Evolutionary conservation across 2,113 vertebrate species (phyloP), one percentile per base, ranked within the genome.

Genomic region (Aspidoscelis tigris): DNA sequence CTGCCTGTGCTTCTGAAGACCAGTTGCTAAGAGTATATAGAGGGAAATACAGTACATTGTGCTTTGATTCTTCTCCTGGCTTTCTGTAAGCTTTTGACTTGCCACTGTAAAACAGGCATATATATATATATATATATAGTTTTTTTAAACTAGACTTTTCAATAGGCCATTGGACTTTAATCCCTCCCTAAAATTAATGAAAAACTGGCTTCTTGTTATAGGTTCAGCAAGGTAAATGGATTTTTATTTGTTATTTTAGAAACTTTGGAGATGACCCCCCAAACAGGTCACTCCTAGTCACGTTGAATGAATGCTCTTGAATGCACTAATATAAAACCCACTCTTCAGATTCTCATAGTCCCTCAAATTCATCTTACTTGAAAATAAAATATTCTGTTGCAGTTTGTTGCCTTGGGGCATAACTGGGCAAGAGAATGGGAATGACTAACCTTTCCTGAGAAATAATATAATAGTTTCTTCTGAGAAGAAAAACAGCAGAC

Each of bases 401-500:
- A 44, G 0, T 0, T 68, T n/a, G 53, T 26, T 80, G 41, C 50
- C 50, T 70, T 55, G 79, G 44, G 70, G 5, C 66, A 41, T 88
- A 26, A 16, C 3, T 70, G 5, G 26, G 11, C 2, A 81, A 18
- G 50, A 26, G 68, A 80, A 8, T 16, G 10, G 11, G 18, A 26
- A 6, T 64, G 68, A 9, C 20, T 84, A 7, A 5, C 53, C 72
- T 68, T 82, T 75, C 80, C 26, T 55, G 43, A 81, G 84, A 41
- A 33, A 33, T 33, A 1, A 53, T 2, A 1, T 65, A 65, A 72
- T 71, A 71, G 10, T 76, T 24, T 12, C 33, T 4, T 33, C n/a
- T 73, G n/a, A 43, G 77, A 43, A 50, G n/a, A 79, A 71, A 1
- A 53, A 3, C 50, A 78, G n/a, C 53, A 93, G 4, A 86, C 94